Evolutionary conservation across 2,797 vertebrate genomes (phyloP), one percentile per base, ranked within the genome.

Genomic region (Meda fulgida): DNA sequence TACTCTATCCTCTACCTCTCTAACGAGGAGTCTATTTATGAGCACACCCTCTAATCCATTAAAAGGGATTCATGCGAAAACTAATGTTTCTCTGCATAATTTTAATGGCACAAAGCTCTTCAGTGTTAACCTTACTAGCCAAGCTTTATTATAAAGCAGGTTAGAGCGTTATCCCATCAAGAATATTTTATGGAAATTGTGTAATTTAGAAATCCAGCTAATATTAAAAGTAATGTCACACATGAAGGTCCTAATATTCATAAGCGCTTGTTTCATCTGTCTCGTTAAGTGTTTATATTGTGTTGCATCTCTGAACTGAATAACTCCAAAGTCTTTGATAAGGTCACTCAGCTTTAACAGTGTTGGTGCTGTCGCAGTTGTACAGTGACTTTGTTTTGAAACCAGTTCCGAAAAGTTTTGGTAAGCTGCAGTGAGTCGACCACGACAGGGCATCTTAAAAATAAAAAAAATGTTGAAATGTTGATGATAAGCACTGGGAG

Each of bases 31-130:
- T 89, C 92, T 93, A 91, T 94, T 92, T 93, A 91, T 87, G 90
- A 89, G 85, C 91, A 91, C 89, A 89, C 92, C 91, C 86, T 86
- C n/a, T 93, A 95, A 94, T 93, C 94, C 94, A 95, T 95, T 95
- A 95, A 92, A 92, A 88, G 77, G 84, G 86, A 91, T 89, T 86
- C 89, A 92, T 88, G 92, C 90, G 91, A 91, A 94, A 92, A 93
- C 51, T 73, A 86, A 89, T 90, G 76, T 90, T 89, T 87, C 92
- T 89, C 88, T 93, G 91, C 89, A 92, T 89, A 89, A 92, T 91
- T 95, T 93, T 94, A 93, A 96, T 91, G 93, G 91, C 90, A 92
- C 91, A 92, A 94, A 94, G 91, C 86, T 91, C 93, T 94, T 91
- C 90, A 90, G 93, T 92, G 93, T 96, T 95, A 94, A 94, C 93